Conservation (phyloP, 2,797 vertebrate species). For the Rallus crepitans region DNA sequence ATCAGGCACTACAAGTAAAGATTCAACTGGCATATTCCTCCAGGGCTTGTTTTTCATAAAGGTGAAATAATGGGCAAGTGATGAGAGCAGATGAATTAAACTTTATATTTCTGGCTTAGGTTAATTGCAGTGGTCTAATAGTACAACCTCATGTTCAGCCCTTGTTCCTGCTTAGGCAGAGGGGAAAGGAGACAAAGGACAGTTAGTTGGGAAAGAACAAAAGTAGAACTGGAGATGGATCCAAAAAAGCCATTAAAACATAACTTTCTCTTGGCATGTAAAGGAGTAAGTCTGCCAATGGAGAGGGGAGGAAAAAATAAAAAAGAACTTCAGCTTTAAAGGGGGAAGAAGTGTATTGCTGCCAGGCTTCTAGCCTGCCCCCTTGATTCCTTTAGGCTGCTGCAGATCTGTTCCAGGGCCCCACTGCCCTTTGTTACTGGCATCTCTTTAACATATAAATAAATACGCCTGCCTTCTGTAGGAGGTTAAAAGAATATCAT, state of each 20-base stretch:
- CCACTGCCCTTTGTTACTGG: background rate
- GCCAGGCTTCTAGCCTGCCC: background rate
- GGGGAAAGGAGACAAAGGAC: background rate
- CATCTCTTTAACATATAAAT: background rate
- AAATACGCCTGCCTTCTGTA: background rate
- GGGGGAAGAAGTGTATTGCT: background rate
- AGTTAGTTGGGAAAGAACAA: background rate
- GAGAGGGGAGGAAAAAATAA: background rate
- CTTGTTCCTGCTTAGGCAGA: background rate
- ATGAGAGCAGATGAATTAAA: background rate
- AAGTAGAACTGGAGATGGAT: background rate
- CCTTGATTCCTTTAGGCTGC: background rate
- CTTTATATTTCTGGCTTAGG: background rate
- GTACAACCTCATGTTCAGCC: fast-evolving
- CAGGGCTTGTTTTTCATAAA: background rate
- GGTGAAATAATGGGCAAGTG: background rate
- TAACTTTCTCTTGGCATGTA: background rate
- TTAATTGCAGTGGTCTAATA: background rate
- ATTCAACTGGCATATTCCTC: background rate
- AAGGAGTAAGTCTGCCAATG: background rate
- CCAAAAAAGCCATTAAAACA: background rate
- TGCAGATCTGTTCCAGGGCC: background rate
- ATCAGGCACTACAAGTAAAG: background rate
- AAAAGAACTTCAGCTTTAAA: background rate
- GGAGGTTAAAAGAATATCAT: background rate